Evolutionary conservation across 2,888 invertebrate species (phyloP), one percentile per base, ranked within the genome.

Genomic region (Eubasilissa splendida): DNA sequence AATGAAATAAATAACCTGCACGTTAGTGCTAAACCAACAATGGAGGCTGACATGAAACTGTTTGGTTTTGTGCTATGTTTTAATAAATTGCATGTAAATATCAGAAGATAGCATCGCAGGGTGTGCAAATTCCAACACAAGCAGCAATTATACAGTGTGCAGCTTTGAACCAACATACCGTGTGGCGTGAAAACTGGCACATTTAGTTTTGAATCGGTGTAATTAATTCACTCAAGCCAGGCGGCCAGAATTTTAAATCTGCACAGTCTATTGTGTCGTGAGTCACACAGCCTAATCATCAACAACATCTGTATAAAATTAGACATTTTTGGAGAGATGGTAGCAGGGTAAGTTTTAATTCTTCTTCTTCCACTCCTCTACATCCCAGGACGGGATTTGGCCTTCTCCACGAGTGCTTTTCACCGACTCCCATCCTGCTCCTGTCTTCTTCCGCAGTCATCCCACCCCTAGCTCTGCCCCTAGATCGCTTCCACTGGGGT

Each of bases 41-140:
- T 56, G 76, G 56, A n/a, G 50, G 76, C 50, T 3, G 50, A 74
- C 66, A 54, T 77, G 31, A 56, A 63, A 68, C 56, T 66, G 68
- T 77, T 66, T 77, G 53, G 54, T 77, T 31, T 42, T 66, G 65
- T 50, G 33, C 31, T 58, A 22, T 59, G 60, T 77, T 66, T 71
- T 77, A 66, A 77, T 66, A 77, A 66, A 77, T 77, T 54, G 76
- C 76, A 77, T 77, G 76, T 77, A 66, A 77, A 77, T 63, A 77
- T 54, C 50, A 14, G 2, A n/a, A 22, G 76, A 77, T 77, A 77
- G 33, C 54, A 77, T 77, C 76, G 71, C 33, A 9, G 14, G 10
- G 71, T 54, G 68, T 70, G 68, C 68, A 53, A 52, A 70, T 50
- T 22, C 14, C 52, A 52, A 33, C 63, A 42, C 42, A 42, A 31